A percentile compares a stretch with the other conserved stretches of the same genome.
phyloP scores from a whole-genome alignment of 2,113 vertebrate species.

The Hypomesus transpacificus region DNA sequence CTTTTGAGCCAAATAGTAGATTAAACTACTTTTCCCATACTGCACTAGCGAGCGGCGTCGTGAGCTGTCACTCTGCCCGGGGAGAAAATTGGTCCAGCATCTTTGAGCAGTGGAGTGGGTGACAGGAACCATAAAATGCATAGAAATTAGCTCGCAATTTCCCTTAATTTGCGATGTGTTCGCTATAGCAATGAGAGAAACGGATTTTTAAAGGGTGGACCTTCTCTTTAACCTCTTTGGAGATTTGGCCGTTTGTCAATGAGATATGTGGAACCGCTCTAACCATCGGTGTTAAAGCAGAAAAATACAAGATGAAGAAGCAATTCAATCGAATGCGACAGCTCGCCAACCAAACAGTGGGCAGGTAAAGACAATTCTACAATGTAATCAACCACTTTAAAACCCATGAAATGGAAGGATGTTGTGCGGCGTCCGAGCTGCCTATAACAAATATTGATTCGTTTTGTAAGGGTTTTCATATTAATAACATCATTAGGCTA shows the following conservation, averaged over 20 bases:
- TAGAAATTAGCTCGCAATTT: slow-evolving; percentile 36
- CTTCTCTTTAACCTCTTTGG: slow-evolving; percentile 35
- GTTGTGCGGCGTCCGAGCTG: not conserved
- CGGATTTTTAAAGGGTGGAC: slow-evolving; percentile 39
- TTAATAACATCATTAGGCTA: too few species aligned
- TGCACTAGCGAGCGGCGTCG: slow-evolving; percentile 48
- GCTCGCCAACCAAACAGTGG: slow-evolving; percentile 94
- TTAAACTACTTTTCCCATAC: slow-evolving; percentile 61
- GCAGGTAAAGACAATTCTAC: slow-evolving; percentile 74
- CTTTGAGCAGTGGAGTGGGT: slow-evolving; percentile 51
- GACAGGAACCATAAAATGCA: slow-evolving; percentile 52
- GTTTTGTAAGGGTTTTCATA: too few species aligned
- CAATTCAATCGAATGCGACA: slow-evolving; percentile 96
- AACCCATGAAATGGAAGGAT: not conserved
- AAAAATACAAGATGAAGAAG: slow-evolving; percentile 85
- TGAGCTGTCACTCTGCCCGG: slow-evolving; percentile 56
- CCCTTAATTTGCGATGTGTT: slow-evolving; percentile 8
- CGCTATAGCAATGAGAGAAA: slow-evolving; percentile 27
- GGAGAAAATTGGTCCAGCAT: slow-evolving; percentile 63
- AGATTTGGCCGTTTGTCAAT: slow-evolving; percentile 56
- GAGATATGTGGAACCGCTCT: slow-evolving; percentile 60
- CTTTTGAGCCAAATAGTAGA: not conserved
- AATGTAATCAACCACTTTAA: not conserved
- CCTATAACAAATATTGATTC: too few species aligned
- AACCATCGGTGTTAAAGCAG: slow-evolving; percentile 60